phyloP scores from a whole-genome alignment of 2,888 invertebrate genomes.

The Ephialtes manifestator region DNA sequence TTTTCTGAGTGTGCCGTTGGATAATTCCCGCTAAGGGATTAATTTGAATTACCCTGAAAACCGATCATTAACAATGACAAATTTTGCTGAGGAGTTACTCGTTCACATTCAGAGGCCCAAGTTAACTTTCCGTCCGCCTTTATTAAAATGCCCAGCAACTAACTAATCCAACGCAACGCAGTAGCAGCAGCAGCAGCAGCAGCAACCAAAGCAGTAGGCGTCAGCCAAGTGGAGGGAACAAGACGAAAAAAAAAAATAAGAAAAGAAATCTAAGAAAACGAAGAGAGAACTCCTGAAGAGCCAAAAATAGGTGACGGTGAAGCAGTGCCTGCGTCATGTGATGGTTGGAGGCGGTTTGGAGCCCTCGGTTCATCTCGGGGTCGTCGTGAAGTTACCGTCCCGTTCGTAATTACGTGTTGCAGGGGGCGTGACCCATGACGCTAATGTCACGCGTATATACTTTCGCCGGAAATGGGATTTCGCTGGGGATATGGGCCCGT shows the following conservation, averaged over 20 bases:
- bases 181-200: conserved; percentile 33
- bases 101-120: conserved; percentile 53
- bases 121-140: conserved; percentile 73
- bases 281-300: conserved; percentile 51
- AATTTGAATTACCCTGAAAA: background rate
- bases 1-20: too few relatives aligned
- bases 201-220: conserved; percentile 60
- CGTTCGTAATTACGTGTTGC: conserved; percentile 73
- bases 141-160: conserved; percentile 75
- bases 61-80: conserved; percentile 14
- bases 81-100: conserved; percentile 12
- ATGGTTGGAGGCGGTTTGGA: conserved; percentile 27
- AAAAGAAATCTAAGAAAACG: conserved; percentile 59
- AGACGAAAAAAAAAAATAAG: conserved; percentile 46
- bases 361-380: conserved; percentile 56
- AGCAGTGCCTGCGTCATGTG: conserved; percentile 44
- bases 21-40: background rate
- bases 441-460: conserved; percentile 75
- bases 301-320: conserved; percentile 64
- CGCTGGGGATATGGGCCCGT: conserved; percentile 62
- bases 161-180: conserved; percentile 70
- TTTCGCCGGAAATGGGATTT: conserved; percentile 76
- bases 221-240: conserved; percentile 28
- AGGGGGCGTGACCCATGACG: conserved; percentile 72
- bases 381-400: conserved; percentile 64